Evolutionary conservation across 2,113 vertebrate genomes (phyloP), one percentile per base, ranked within the genome.

Genomic region (Leptocoma aspasia): DNA sequence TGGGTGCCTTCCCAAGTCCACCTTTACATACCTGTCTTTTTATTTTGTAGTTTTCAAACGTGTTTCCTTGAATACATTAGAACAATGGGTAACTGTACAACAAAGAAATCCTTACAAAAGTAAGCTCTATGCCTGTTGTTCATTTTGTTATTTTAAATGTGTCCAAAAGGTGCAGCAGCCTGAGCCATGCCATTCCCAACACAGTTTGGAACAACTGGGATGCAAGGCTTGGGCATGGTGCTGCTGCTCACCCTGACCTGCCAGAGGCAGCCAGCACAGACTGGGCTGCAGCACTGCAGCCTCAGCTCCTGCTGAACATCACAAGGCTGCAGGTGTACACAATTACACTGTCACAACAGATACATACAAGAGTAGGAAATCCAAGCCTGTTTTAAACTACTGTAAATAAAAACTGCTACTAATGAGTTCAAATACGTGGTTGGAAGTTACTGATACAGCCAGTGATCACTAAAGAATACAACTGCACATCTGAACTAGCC

Each of bases 171-270:
- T 65, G 59, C 50, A 73, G 82, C 50, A 61, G 69, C 17, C 72
- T 41, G 49, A 77, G 37, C 61, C 8, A 5, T 3, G 23, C 33
- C 11, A 2, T 59, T 82, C 56, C 27, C 23, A 42, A 13, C 11
- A 24, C 3, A 41, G 30, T 16, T 11, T 66, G 47, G 44, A 63
- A 23, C 0, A 0, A 33, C 35, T 66, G 11, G 0, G 44, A 6
- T 64, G 70, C 28, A 11, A 21, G 28, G 69, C 23, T 50, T 49
- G 21, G 42, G 59, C 24, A 20, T 42, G 6, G 1, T 12, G 27
- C 35, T 75, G 85, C 60, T 70, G 37, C 70, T 85, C 19, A 28
- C 27, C 23, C 27, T 39, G 47, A 17, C 10, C 50, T 65, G 69
- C n/a, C 73, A 42, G 68, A 28, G 61, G 61, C 65, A 71, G 47